Base-by-base conservation (phyloP, 2,888 invertebrate species). In the Synergus umbraculus region DNA sequence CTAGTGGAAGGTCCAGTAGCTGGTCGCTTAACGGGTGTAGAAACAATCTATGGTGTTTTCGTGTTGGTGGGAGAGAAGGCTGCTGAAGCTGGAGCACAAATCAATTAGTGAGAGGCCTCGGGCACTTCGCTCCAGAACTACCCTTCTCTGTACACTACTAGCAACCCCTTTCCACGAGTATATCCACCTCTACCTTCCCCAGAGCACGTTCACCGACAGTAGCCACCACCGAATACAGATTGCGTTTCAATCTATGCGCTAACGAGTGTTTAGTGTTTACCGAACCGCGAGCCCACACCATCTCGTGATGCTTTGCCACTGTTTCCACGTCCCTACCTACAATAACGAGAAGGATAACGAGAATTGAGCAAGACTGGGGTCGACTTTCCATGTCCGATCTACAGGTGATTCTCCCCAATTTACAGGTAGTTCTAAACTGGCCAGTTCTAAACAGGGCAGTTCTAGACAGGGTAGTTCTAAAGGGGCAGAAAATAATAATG, bases 181-280 rank as follows among this genome's bases (percentile, higher is more conserved):
- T 80, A 83, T 83, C 82, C 79, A 81, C 80, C 81, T 81, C 77
- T 79, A 84, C 81, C 85, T 85, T 82, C 83, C 79, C 83, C 79
- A 76, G 54, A 79, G 60, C 78, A 82, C 76, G 63, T 66, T 81
- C 79, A 82, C 81, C 85, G 79, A 82, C 82, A 86, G 85, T 87
- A 86, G 87, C 88, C 88, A 82, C 83, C 85, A 85, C 88, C 88
- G 87, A 89, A 89, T 90, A 90, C 90, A 91, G 90, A 91, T 91
- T 91, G 89, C 89, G 90, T 91, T 91, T 90, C 90, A 91, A 91
- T 91, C 90, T 90, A 91, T 91, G 90, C 89, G 85, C 89, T 90
- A 91, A 91, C 91, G 90, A 91, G 89, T 91, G 90, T 90, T 91
- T 91, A 91, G 91, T 90, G 91, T 90, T 91, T 90, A 91, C 90